phyloP scores from a whole-genome alignment of 1,140 invertebrate genomes.

The Drosophila bocki region DNA sequence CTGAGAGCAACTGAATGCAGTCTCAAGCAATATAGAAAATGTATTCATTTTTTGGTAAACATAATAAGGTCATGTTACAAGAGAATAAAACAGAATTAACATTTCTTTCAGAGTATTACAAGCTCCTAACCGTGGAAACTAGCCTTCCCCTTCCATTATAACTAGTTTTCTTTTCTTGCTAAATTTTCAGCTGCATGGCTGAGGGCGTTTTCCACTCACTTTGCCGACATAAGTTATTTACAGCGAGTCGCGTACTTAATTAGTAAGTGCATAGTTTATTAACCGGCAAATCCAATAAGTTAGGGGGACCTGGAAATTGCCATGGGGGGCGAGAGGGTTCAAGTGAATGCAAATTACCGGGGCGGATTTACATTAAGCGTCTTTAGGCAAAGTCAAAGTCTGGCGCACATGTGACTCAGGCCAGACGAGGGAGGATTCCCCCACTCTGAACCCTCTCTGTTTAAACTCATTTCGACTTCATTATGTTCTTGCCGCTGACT shows the following conservation, averaged over 20 bases:
- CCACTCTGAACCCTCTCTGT: slow-evolving; percentile 11
- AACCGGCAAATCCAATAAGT: slow-evolving; percentile 79
- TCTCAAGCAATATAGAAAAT: background rate
- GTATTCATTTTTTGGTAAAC: background rate
- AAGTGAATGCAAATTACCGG: slow-evolving; percentile 60
- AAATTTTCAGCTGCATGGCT: slow-evolving; percentile 39
- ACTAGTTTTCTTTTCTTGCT: slow-evolving; percentile 3
- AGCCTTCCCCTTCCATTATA: background rate
- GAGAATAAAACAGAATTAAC: background rate
- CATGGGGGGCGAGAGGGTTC: background rate
- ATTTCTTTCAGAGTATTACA: background rate
- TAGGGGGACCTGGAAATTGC: slow-evolving; percentile 28
- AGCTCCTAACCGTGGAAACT: background rate
- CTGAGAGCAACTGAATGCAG: background rate
- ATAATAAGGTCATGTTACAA: background rate
- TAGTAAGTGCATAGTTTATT: slow-evolving; percentile 71
- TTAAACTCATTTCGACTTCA: slow-evolving; percentile 76
- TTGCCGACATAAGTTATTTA: slow-evolving; percentile 51
- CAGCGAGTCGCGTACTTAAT: slow-evolving; percentile 56
- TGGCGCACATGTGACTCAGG: slow-evolving; percentile 69
- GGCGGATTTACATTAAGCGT: slow-evolving; percentile 31
- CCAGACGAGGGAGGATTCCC: slow-evolving; percentile 14
- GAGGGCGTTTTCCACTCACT: slow-evolving; percentile 24
- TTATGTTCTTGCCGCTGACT: slow-evolving; percentile 63
- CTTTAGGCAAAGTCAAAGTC: slow-evolving; percentile 31